Percentiles rank a stretch among this genome's conserved stretches.
Evolutionary conservation across 30 jellyfish, hydroid and myxozoan species (phyloP).

Genomic region (Chironex yamaguchii): DNA sequence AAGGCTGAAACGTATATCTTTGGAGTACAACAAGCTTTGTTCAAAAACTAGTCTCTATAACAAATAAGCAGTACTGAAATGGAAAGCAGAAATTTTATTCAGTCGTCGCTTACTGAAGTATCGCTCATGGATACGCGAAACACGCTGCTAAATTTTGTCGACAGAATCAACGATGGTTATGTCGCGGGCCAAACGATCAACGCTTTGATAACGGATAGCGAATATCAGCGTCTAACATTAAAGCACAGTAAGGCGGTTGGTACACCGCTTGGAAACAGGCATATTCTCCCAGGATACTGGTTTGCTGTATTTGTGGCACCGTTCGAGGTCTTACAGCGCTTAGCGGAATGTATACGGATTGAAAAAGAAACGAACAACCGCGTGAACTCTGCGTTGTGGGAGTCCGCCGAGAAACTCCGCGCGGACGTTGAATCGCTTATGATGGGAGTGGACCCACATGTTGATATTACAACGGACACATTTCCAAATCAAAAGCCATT

Average conservation of each 20-base stretch:
- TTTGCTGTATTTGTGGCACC: conserved; percentile 93
- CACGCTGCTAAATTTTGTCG: conserved; percentile 72
- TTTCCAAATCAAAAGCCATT: conserved; percentile 77
- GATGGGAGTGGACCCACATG: conserved; percentile 32
- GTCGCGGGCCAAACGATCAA: conserved; percentile 80
- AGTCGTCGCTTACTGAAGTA: too few species aligned
- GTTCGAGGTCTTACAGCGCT: conserved; percentile 76
- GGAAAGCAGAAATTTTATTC: too few species aligned
- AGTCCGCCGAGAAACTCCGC: conserved; percentile 45
- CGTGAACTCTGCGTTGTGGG: conserved; percentile 43
- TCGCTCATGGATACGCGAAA: conserved; percentile 70
- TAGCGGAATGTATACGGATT: conserved; percentile 65
- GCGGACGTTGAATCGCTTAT: conserved; percentile 58
- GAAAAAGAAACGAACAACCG: conserved; percentile 58
- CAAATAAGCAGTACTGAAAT: too few species aligned
- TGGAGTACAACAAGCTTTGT: too few species aligned
- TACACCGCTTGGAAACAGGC: conserved; percentile 86
- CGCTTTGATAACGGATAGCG: conserved; percentile 80
- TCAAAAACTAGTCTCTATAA: too few species aligned
- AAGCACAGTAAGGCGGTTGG: conserved; percentile 89
- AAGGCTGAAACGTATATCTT: too few species aligned
- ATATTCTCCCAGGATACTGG: conserved; percentile 93
- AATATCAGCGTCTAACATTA: conserved; percentile 75
- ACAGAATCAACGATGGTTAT: conserved; percentile 86
- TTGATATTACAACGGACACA: conserved; percentile 34